phyloP scores from a whole-genome alignment of 2,797 vertebrate genomes.

The Yasuhikotakia modesta region DNA sequence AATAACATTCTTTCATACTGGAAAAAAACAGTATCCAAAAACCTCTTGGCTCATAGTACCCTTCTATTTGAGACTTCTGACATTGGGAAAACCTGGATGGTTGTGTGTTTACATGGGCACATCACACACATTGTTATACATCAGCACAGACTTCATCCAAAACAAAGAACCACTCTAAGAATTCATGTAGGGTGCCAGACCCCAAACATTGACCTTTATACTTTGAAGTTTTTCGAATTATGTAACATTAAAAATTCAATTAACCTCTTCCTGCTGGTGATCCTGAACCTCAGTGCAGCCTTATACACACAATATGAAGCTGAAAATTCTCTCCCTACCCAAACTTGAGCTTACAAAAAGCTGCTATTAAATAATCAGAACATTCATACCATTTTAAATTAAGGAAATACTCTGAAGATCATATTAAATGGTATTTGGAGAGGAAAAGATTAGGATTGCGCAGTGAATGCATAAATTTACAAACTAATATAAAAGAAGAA shows the following conservation, averaged over 20 bases:
- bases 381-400: conserved; percentile 58
- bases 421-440: conserved; percentile 34
- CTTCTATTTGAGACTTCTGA: conserved; percentile 40
- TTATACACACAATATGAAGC: conserved; percentile 46
- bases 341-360: conserved; percentile 26
- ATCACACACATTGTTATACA: conserved; percentile 20
- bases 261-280: background rate
- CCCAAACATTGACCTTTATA: conserved; percentile 49
- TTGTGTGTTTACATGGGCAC: conserved; percentile 24
- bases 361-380: conserved; percentile 55
- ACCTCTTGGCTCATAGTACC: conserved; percentile 9
- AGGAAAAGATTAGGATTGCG: conserved; percentile 21
- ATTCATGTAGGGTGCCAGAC: conserved; percentile 44
- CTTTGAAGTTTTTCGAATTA: conserved; percentile 49
- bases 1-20: too few species aligned
- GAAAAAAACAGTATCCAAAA: conserved; percentile 1
- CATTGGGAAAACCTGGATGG: conserved; percentile 11
- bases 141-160: conserved; percentile 15
- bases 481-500: conserved; percentile 16
- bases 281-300: background rate
- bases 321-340: conserved; percentile 16
- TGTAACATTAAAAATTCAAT: background rate
- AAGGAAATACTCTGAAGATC: conserved; percentile 40
- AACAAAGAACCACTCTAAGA: conserved; percentile 8
- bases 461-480: conserved; percentile 11